Conservation (phyloP, 92 coral and sea anemone genomes). For the Plumapathes pennacea region DNA sequence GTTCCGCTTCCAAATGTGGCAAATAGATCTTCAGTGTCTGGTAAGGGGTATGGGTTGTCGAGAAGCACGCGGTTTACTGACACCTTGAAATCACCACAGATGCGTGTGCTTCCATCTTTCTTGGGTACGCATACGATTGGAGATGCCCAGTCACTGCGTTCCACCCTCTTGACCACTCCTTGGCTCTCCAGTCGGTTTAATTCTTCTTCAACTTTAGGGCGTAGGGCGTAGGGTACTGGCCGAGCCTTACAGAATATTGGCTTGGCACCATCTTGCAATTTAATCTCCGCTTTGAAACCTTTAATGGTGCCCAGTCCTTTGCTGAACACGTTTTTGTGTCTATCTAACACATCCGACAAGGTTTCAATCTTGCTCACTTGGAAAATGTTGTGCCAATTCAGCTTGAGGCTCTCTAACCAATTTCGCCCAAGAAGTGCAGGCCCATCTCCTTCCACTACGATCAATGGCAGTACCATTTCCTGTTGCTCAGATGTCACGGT, state of each 20-base stretch:
- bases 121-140: conserved; percentile 40
- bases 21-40: conserved; percentile 49
- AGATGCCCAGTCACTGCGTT: conserved; percentile 44
- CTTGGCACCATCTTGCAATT: conserved; percentile 22
- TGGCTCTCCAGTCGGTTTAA: conserved; percentile 31
- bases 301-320: conserved; percentile 18
- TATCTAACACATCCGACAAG: conserved; percentile 26
- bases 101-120: conserved; percentile 35
- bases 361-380: conserved; percentile 13
- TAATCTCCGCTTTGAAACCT: conserved; percentile 8
- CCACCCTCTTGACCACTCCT: conserved; percentile 36
- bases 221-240: conserved; percentile 37
- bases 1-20: conserved; percentile 42
- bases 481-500: conserved; percentile 30
- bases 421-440: conserved; percentile 34
- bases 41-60: conserved; percentile 55
- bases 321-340: conserved; percentile 22
- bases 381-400: conserved; percentile 26
- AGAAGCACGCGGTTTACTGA: conserved; percentile 3
- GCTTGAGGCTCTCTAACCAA: conserved; percentile 30
- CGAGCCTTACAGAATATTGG: conserved; percentile 50
- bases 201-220: conserved; percentile 27
- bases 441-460: conserved; percentile 16
- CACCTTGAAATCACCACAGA: conserved; percentile 38
- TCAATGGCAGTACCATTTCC: too few relatives aligned